Conservation (phyloP, 2,888 invertebrate species). For the Muscina levida region DNA sequence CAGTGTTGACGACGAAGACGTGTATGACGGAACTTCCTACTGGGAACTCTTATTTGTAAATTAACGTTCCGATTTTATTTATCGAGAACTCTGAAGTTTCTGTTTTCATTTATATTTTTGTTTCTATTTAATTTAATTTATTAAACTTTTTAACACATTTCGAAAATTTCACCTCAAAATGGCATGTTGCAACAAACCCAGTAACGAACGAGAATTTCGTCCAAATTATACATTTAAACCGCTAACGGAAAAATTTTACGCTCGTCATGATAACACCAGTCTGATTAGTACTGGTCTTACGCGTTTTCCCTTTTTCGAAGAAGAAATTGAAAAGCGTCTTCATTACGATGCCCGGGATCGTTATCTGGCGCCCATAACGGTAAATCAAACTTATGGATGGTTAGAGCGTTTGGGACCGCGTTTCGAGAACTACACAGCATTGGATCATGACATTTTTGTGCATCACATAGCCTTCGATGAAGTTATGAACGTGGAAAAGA, state of each 20-base stretch:
- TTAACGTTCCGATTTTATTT: too few relatives aligned
- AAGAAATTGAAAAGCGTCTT: conserved; percentile 58
- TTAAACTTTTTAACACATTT: too few relatives aligned
- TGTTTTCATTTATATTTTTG: too few relatives aligned
- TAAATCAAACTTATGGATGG: conserved; percentile 69
- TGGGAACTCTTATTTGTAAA: too few relatives aligned
- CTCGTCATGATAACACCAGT: conserved; percentile 60
- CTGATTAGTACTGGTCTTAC: not conserved
- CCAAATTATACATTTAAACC: conserved; percentile 60
- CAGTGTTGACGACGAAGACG: too few relatives aligned
- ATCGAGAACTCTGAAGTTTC: too few relatives aligned
- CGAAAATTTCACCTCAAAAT: conserved; percentile 31
- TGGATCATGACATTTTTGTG: conserved; percentile 57
- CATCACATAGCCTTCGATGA: conserved; percentile 57
- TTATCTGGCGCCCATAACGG: conserved; percentile 61
- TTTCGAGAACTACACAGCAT: conserved; percentile 45
- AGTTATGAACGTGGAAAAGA: conserved; percentile 54
- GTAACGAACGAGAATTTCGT: conserved; percentile 46
- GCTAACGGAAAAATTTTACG: conserved; percentile 65
- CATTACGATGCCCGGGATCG: conserved; percentile 48
- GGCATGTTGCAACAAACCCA: conserved; percentile 51
- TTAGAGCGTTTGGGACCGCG: conserved; percentile 54
- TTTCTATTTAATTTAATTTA: too few relatives aligned
- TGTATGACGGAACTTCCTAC: too few relatives aligned
- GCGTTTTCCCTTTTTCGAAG: conserved; percentile 51